Conservation (phyloP, 2,888 invertebrate genomes). For the Sinotaia quadrata region DNA sequence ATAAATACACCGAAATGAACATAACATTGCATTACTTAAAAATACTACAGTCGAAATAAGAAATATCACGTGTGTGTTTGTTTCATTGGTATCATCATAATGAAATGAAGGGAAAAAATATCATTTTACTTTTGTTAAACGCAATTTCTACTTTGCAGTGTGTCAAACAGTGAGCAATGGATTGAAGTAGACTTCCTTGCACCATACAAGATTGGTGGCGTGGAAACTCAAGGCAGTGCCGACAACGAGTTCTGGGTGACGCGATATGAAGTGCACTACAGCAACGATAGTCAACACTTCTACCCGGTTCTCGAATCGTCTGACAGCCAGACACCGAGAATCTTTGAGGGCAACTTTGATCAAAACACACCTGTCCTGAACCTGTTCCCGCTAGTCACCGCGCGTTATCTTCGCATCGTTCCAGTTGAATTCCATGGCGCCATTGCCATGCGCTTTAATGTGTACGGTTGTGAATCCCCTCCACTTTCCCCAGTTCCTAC, state of each 20-base stretch:
- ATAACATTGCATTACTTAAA: too few relatives aligned
- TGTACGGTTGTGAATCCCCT: conserved; percentile 79
- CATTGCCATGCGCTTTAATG: conserved; percentile 82
- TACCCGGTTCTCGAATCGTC: too few relatives aligned
- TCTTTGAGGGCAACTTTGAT: conserved; percentile 84
- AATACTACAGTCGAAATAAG: too few relatives aligned
- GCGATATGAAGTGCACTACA: conserved; percentile 48
- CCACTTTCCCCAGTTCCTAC: neutral
- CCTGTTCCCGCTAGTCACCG: conserved; percentile 84
- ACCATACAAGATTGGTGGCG: conserved; percentile 53
- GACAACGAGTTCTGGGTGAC: conserved; percentile 48
- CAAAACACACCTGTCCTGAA: conserved; percentile 77
- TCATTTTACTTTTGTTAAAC: too few relatives aligned
- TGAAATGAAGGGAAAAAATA: too few relatives aligned
- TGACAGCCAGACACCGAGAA: neutral
- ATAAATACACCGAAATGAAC: too few relatives aligned
- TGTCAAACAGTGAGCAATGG: conserved; percentile 46
- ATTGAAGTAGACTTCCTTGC: conserved; percentile 55
- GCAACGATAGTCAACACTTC: conserved; percentile 52
- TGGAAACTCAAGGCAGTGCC: conserved; percentile 53
- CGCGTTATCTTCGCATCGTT: conserved; percentile 80
- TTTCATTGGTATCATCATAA: too few relatives aligned
- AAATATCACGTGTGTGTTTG: too few relatives aligned
- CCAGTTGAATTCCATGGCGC: conserved; percentile 84
- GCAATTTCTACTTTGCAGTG: too few relatives aligned